Conservation (phyloP, 2,888 invertebrate species). For the Philonicus albiceps region DNA sequence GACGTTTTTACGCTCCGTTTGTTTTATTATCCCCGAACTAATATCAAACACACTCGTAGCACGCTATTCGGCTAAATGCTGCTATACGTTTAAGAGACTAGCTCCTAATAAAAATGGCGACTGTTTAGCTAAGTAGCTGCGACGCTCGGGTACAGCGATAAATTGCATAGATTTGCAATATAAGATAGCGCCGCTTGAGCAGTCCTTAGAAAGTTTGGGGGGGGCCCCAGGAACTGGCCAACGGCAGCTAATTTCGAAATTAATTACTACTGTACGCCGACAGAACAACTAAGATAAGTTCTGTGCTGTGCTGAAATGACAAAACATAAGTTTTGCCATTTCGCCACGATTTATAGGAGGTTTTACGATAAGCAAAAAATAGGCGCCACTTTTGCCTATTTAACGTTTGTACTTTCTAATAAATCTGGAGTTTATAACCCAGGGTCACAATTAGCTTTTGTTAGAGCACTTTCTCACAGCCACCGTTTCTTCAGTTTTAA, state of each 20-base stretch:
- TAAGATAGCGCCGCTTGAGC: slow-evolving; percentile 31
- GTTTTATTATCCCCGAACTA: slow-evolving; percentile 47
- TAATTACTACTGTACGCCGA: slow-evolving; percentile 29
- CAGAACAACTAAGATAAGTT: slow-evolving; percentile 3
- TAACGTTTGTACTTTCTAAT: neutral
- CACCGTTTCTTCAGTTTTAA: neutral
- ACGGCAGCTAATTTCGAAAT: slow-evolving; percentile 36
- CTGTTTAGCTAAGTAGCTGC: slow-evolving; percentile 49
- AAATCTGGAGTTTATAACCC: neutral
- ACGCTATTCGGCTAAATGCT: neutral
- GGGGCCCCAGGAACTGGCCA: neutral
- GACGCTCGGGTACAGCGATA: slow-evolving; percentile 45
- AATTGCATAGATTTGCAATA: slow-evolving; percentile 49
- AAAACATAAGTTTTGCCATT: slow-evolving; percentile 19
- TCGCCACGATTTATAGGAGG: neutral
- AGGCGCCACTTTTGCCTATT: neutral
- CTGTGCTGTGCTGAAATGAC: neutral
- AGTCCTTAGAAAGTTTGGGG: neutral
- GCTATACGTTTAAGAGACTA: slow-evolving; percentile 42
- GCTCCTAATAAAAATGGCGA: slow-evolving; percentile 49
- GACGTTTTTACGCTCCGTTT: slow-evolving; percentile 50
- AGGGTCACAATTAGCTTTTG: neutral
- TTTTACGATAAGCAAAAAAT: neutral
- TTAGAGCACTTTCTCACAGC: neutral
- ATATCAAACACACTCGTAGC: slow-evolving; percentile 39